Evolutionary conservation across 2,888 invertebrate genomes (phyloP), one percentile per base, ranked within the genome.

Genomic region (Blomia tropicalis): DNA sequence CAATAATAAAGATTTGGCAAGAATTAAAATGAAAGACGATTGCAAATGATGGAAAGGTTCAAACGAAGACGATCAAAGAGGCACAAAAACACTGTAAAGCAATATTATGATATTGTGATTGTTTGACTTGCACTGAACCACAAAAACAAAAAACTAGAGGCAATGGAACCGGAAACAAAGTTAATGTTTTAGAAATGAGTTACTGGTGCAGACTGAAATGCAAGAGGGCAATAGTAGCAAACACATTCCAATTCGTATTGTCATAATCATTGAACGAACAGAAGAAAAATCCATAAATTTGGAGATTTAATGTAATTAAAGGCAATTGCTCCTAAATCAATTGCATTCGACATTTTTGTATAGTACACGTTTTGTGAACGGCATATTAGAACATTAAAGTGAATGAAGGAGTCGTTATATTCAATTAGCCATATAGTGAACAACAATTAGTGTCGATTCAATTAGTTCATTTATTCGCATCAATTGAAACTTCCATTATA

Each of bases 371-470:
- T 7, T 36, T 11, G 36, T 36, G 36, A 7, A 36, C 36, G 7
- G 36, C 17, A 7, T 36, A 17, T 36, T 17, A 11, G 7, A 17
- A 36, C n/a, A n/a, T n/a, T n/a, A n/a, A n/a, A n/a, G n/a, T n/a
- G n/a, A n/a, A n/a, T n/a, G n/a, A n/a, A n/a, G 7, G 7, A 36
- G 36, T 47, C 51, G 51, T 47, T 47, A 47, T 47, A 47, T 47
- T 47, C 51, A 47, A 47, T 47, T 47, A 47, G 51, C 51, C 51
- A 47, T 47, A 47, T 22, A 47, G 51, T n/a, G n/a, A n/a, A n/a
- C n/a, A n/a, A 14, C 51, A 47, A 47, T 47, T 47, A 47, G 7
- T 11, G 51, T 47, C 51, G 7, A 47, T 47, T 47, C 7, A 47
- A 47, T 47, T 47, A 47, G 51, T 47, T 36, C 17, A 11, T 11